Conservation (phyloP, 35 echinoderm and acorn worm species). For the Strongylocentrotus purpuratus region DNA sequence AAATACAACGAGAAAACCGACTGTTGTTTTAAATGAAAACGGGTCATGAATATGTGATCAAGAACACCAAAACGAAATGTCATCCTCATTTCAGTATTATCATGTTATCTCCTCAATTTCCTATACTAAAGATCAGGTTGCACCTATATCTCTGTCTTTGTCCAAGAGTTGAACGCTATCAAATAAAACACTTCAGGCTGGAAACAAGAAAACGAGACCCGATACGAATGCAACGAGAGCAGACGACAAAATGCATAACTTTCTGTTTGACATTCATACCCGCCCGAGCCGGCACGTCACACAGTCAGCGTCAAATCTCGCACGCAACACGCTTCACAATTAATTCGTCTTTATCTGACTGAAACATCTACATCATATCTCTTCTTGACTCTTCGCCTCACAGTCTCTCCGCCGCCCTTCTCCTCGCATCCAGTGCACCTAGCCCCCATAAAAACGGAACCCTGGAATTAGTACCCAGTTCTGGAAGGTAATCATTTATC, state of each 20-base stretch:
- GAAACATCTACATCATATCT: neutral
- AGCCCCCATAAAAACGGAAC: neutral
- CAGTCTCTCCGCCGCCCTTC: neutral
- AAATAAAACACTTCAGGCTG: neutral
- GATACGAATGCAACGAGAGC: neutral
- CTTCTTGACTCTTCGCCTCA: neutral
- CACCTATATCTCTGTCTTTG: no score
- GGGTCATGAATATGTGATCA: no score
- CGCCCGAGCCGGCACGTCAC: neutral
- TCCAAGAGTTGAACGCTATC: no score
- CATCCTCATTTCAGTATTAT: no score
- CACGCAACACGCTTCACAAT: neutral
- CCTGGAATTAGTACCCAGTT: neutral
- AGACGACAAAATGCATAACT: neutral
- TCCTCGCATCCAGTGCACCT: neutral
- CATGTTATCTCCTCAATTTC: no score
- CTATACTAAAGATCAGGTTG: no score
- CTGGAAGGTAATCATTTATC: neutral
- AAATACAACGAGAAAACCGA: no score
- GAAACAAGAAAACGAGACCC: neutral
- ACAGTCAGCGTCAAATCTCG: slow-evolving; percentile 16
- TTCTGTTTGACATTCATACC: neutral
- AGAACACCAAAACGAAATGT: no score
- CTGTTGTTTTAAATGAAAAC: no score
- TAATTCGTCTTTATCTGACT: neutral